Evolutionary conservation across 2,888 invertebrate genomes (phyloP), one percentile per base, ranked within the genome.

Genomic region (Pterostichus madidus): DNA sequence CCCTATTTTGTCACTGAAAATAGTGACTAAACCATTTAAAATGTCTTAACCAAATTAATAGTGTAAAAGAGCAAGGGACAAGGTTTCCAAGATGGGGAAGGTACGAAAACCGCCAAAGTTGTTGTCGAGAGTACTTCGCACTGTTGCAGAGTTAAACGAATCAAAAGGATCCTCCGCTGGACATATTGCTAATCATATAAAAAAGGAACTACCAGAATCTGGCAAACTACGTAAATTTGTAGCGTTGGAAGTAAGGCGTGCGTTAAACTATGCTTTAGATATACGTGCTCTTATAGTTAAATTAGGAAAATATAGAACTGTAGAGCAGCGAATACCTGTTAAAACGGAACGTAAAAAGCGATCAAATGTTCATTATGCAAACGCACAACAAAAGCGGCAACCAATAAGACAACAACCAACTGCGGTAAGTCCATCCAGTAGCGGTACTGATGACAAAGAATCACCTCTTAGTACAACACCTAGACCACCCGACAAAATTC

Each of bases 71-170:
- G 56, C 17, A 15, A 1, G 56, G 15, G 17, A 17, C 17, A 56
- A 71, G 64, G 11, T 44, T 71, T 11, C 44, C 7, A 71, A 39
- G 39, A 71, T 71, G 68, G 68, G 10, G 10, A 71, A 44, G 13
- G 24, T 15, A 13, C 39, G 44, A 10, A 44, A 44, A 15, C 68
- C 68, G 13, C 68, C 68, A 15, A 71, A 71, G 44, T 46, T 71
- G 15, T 17, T 71, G 68, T 71, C 68, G 39, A 39, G 15, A 15
- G 68, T 71, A 15, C 17, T 71, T 44, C 68, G 68, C 17, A 39
- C 68, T 3, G 39, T 71, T n/a, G 68, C 68, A 8, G 17, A n/a
- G 7, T 17, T 71, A 44, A 6, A 39, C 3, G 24, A 71, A 71
- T 44, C 39, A 17, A 56, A 56, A 44, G 68, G 68, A 8, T 13